A percentile compares a stretch with the other conserved stretches of the same genome.
These are phyloP conservation scores for Melanostigma gelatinosum DNA, from an alignment of 2,113 vertebrate species.

Conservation along the genomic window DNA sequence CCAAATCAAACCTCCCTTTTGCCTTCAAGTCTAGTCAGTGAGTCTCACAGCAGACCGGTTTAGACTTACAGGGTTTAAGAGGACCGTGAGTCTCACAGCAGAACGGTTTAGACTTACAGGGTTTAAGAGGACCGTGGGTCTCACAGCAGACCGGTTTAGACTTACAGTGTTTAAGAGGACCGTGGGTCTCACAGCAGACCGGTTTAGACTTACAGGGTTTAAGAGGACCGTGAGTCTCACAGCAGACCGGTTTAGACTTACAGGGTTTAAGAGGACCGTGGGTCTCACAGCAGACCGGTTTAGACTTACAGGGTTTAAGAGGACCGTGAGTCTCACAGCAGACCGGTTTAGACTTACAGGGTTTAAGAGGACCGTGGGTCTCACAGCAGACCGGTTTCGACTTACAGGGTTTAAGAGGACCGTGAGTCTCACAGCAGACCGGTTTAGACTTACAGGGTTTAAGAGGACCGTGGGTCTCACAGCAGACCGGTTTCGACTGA, in stretches of 20 bases:
- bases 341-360: conserved; percentile 75
- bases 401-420: conserved; percentile 92
- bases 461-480: conserved; percentile 90
- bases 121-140: conserved; percentile 94
- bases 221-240: conserved; percentile 90
- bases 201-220: conserved; percentile 84
- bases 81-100: conserved; percentile 85
- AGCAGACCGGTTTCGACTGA: neutral
- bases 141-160: neutral
- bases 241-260: neutral
- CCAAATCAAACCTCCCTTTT: no score
- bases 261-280: conserved; percentile 95
- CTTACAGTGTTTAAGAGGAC: conserved; percentile 92
- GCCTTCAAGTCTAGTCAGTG: no score
- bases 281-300: neutral
- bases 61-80: conserved; percentile 89
- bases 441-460: conserved; percentile 84
- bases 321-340: conserved; percentile 85
- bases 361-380: conserved; percentile 91
- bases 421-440: conserved; percentile 78
- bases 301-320: conserved; percentile 89
- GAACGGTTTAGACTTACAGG: conserved; percentile 75
- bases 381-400: neutral
- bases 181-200: conserved; percentile 79
- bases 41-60: neutral